Evolutionary conservation across 2,113 vertebrate species (phyloP), one percentile per base, ranked within the genome.

Genomic region (Zosterops japonicus): DNA sequence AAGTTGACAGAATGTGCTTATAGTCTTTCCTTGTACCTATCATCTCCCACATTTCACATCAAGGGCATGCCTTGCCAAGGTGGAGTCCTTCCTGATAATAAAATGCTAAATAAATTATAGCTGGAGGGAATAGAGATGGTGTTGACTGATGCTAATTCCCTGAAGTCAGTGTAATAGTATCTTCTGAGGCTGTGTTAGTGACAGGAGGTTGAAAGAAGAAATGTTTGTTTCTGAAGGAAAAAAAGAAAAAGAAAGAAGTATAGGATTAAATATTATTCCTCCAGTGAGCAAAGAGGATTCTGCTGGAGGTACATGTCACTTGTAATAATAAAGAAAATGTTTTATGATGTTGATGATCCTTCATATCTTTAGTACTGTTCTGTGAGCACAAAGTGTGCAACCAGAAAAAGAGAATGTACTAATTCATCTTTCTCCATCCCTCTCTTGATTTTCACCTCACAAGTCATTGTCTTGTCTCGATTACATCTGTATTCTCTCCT

Each of bases 31-130:
- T 3, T 46, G 27, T 47, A 77, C 56, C 59, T 83, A 17, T 74
- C 3, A 4, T 71, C 44, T 91, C 42, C 25, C 20, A 36, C 42
- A 69, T 71, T 90, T 92, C 35, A 50, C 19, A 59, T 65, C 64
- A 84, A 31, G 39, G 29, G 9, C 25, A 20, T 55, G 21, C 49
- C 41, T 87, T 82, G 18, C 76, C 35, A 83, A 24, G 18, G 11
- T 27, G 86, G 49, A 94, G 27, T 21, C 27, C 52, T 87, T 55
- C 33, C 71, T 74, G 49, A 69, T 83, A 86, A 84, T 69, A 91
- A 92, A 89, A 87, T 90, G 68, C 63, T 95, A 83, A 94, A 93
- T 83, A 82, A 79, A 85, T 96, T 90, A 71, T 67, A 70, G 92
- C 87, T 94, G 60, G 60, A 90, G 61, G 78, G 56, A 77, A 42